phyloP scores from a whole-genome alignment of 1,140 invertebrate genomes.

The Linepithema humile region DNA sequence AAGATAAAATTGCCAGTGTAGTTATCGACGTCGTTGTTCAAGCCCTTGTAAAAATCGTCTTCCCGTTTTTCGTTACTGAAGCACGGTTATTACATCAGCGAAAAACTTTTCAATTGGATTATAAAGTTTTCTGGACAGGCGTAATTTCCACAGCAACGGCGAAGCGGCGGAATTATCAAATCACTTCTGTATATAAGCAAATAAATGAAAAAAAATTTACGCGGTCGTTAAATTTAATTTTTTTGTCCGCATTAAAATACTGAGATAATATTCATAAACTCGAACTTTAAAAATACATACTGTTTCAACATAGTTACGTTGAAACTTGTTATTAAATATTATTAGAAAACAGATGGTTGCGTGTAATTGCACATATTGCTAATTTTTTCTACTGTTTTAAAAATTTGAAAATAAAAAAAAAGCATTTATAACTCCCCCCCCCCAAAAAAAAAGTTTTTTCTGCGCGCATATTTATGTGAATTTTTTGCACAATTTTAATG shows the following conservation, averaged over 20 bases:
- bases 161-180: constrained; percentile 52
- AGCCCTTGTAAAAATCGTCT: constrained; percentile 22
- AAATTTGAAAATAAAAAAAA: neutral
- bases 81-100: constrained; percentile 57
- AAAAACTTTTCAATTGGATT: constrained; percentile 63
- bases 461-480: neutral
- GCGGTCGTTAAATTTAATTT: neutral
- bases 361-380: neutral
- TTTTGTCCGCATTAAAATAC: neutral
- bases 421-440: neutral
- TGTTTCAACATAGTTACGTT: too few species aligned
- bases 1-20: constrained; percentile 22
- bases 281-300: neutral
- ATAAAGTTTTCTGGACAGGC: constrained; percentile 33
- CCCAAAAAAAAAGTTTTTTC: neutral
- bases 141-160: constrained; percentile 34
- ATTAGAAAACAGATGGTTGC: neutral
- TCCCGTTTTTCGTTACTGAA: constrained; percentile 30
- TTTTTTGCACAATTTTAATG: neutral
- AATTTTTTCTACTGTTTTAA: neutral
- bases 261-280: neutral
- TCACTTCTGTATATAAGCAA: constrained; percentile 14
- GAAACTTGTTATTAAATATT: neutral
- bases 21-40: constrained; percentile 28
- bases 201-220: neutral